These are phyloP conservation scores for Danio jaintianensis DNA, from an alignment of 2,797 vertebrate species.

Conservation along the genomic window DNA sequence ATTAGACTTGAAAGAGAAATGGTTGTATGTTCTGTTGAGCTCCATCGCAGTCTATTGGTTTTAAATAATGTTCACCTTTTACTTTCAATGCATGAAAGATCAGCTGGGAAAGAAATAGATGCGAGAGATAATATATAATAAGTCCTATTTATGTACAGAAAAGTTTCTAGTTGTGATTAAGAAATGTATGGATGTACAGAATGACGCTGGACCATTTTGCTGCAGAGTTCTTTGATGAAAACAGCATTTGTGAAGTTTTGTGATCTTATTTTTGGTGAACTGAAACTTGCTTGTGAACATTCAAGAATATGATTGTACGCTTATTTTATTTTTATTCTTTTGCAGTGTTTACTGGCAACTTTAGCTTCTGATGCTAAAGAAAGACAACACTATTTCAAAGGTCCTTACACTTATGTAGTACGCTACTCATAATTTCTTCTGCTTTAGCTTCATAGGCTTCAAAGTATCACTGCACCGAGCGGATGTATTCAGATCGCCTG, in stretches of 20 bases:
- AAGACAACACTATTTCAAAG: neutral
- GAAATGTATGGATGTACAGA: conserved; percentile 56
- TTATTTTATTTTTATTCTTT: conserved; percentile 2
- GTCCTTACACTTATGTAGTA: neutral
- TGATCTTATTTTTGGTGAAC: conserved; percentile 13
- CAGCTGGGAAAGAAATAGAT: conserved; percentile 25
- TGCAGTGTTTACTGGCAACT: neutral
- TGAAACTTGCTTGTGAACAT: conserved; percentile 28
- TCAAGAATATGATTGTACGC: conserved; percentile 24
- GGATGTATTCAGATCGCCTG: neutral
- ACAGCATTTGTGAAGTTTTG: conserved; percentile 40
- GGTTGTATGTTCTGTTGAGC: conserved; percentile 53
- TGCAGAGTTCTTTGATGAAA: conserved; percentile 49
- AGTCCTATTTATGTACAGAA: conserved; percentile 52
- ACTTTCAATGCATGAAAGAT: conserved; percentile 50
- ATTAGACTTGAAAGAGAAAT: neutral
- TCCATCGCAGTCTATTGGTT: conserved; percentile 58
- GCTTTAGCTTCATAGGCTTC: neutral
- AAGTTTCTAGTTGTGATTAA: conserved; percentile 20
- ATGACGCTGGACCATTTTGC: conserved; percentile 54
- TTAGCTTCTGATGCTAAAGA: neutral
- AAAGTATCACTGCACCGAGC: neutral
- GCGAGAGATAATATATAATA: conserved; percentile 23
- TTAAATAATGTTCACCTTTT: conserved; percentile 50
- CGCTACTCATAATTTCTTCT: neutral